Conservation (phyloP, 1,140 invertebrate species). For the Thalassaphorura encarpata region DNA sequence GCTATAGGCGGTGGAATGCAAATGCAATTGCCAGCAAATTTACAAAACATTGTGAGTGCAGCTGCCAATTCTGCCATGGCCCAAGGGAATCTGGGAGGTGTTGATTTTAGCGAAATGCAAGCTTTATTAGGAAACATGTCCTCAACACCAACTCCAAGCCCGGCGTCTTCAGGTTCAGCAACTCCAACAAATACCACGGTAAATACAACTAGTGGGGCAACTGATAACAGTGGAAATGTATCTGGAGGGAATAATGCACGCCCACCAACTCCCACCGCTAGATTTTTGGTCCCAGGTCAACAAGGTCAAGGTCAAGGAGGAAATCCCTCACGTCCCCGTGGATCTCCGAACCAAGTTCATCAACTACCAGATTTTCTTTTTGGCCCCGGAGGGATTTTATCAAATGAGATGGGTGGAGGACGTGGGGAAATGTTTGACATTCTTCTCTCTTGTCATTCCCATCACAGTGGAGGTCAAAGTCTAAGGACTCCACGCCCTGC, state of each 20-base stretch:
- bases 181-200: background rate
- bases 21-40: constrained; percentile 1
- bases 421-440: constrained; percentile 5
- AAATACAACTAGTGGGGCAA: background rate
- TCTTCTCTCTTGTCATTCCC: constrained; percentile 20
- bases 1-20: constrained; percentile 29
- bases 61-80: background rate
- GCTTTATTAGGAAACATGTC: background rate
- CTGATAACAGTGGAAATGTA: constrained; percentile 4
- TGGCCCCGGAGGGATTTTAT: background rate
- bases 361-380: too few species aligned
- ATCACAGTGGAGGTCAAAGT: constrained; percentile 8
- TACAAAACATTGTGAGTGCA: background rate
- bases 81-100: constrained; percentile 19
- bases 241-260: too few species aligned
- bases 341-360: too few species aligned
- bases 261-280: background rate
- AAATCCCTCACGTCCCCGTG: background rate
- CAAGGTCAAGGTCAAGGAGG: background rate
- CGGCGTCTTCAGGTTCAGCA: background rate
- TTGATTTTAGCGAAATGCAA: background rate
- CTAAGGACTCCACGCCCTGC: constrained; percentile 3
- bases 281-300: background rate
- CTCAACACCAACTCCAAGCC: constrained; percentile 26
- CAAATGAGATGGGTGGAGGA: background rate